A percentile compares a stretch with the other conserved stretches of the same genome.
phyloP scores from a whole-genome alignment of 1,140 invertebrate species.

The Eueides isabella region DNA sequence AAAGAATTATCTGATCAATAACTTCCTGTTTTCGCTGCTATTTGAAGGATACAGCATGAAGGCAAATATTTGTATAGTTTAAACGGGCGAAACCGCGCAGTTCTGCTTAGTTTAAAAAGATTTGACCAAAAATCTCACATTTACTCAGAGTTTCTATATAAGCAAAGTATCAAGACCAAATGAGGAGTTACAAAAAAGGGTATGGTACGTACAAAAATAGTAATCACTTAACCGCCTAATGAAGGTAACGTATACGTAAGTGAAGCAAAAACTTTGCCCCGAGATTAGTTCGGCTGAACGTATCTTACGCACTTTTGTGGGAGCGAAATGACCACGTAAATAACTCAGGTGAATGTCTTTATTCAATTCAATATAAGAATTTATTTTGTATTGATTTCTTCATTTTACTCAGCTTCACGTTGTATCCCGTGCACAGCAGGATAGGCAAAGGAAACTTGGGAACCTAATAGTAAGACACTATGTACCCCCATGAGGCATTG shows the following conservation, averaged over 20 bases:
- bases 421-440: not conserved
- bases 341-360: not conserved
- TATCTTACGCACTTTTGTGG: not conserved
- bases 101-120: no score
- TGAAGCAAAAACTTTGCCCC: not conserved
- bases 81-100: no score
- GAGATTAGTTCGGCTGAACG: not conserved
- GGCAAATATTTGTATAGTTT: no score
- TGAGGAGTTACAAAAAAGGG: not conserved
- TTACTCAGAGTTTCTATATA: not conserved
- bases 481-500: no score
- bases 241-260: not conserved
- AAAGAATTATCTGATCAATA: not conserved
- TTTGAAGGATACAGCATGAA: not conserved
- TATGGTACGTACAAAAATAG: not conserved
- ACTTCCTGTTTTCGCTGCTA: not conserved
- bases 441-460: not conserved
- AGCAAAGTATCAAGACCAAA: not conserved
- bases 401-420: not conserved
- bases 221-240: not conserved
- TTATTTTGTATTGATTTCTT: not conserved
- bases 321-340: conserved; percentile 1
- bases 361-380: no score
- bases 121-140: no score
- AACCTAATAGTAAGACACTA: not conserved